Conservation (phyloP, 2,797 vertebrate genomes). For the Cyprinodon diabolis region DNA sequence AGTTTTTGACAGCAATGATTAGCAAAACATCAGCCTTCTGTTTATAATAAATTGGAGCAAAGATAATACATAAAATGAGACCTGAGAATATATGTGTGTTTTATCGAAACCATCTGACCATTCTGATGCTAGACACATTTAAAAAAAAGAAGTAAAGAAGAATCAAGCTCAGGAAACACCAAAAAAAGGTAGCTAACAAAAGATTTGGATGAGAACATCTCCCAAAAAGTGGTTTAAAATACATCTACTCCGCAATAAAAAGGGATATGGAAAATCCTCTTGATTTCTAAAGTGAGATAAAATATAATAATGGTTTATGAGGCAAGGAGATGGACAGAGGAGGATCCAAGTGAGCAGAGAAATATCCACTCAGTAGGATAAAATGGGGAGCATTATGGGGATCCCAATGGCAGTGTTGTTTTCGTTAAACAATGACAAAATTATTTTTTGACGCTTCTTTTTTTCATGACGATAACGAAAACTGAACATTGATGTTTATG, state of each 20-base stretch:
- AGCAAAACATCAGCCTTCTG: background rate
- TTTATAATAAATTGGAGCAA: background rate
- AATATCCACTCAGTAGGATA: background rate
- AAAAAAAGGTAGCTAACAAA: background rate
- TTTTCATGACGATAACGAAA: too few species aligned
- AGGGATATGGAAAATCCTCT: background rate
- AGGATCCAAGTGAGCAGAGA: background rate
- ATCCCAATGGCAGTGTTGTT: background rate
- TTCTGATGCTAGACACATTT: background rate
- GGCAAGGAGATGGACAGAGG: too few species aligned
- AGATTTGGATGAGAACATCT: background rate
- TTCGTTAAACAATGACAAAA: too few species aligned
- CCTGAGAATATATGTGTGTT: slow-evolving; percentile 1
- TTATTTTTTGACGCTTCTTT: too few species aligned
- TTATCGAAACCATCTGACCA: background rate
- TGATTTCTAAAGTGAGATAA: background rate
- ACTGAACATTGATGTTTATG: too few species aligned
- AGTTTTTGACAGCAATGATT: slow-evolving; percentile 7
- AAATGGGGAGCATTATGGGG: background rate
- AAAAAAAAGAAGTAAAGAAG: background rate
- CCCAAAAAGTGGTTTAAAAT: background rate
- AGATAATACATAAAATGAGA: slow-evolving; percentile 9
- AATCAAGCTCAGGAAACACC: background rate
- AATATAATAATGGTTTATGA: background rate
- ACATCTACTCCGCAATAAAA: background rate